Conservation (phyloP, 1,140 invertebrate genomes). For the Drosophila aff. region DNA sequence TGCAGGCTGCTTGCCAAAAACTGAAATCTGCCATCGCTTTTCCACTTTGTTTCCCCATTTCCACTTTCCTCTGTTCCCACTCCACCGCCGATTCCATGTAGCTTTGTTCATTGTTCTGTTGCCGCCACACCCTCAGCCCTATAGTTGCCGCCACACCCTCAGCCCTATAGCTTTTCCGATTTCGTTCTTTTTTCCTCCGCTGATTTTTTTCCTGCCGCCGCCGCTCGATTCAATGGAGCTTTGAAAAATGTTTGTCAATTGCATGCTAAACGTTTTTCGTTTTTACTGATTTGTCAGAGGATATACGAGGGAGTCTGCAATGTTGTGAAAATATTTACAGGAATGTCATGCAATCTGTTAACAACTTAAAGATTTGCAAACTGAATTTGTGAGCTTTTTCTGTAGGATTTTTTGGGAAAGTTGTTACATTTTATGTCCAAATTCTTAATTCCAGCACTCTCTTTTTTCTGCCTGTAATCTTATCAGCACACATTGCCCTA, state of each 20-base stretch:
- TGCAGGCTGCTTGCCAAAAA: constrained; percentile 51
- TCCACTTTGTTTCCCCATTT: constrained; percentile 19
- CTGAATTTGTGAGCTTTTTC: neutral
- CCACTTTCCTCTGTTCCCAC: neutral
- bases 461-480: constrained; percentile 2
- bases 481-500: constrained; percentile 27
- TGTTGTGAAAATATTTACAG: constrained; percentile 39
- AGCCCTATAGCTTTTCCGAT: constrained; percentile 12
- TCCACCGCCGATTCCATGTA: constrained; percentile 1
- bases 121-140: constrained; percentile 26
- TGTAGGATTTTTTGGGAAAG: neutral
- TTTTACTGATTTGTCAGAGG: constrained; percentile 48
- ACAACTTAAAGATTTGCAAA: constrained; percentile 9
- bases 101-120: constrained; percentile 51
- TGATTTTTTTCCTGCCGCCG: neutral
- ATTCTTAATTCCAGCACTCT: neutral
- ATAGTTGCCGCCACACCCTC: constrained; percentile 28
- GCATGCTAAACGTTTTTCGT: constrained; percentile 40
- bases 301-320: neutral
- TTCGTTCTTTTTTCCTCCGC: constrained; percentile 6
- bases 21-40: constrained; percentile 41
- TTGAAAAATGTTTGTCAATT: constrained; percentile 53
- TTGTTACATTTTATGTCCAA: neutral
- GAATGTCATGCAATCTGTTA: constrained; percentile 14
- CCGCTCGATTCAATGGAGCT: constrained; percentile 39